phyloP scores from a whole-genome alignment of 2,797 vertebrate species.

The Chromis chromis region DNA sequence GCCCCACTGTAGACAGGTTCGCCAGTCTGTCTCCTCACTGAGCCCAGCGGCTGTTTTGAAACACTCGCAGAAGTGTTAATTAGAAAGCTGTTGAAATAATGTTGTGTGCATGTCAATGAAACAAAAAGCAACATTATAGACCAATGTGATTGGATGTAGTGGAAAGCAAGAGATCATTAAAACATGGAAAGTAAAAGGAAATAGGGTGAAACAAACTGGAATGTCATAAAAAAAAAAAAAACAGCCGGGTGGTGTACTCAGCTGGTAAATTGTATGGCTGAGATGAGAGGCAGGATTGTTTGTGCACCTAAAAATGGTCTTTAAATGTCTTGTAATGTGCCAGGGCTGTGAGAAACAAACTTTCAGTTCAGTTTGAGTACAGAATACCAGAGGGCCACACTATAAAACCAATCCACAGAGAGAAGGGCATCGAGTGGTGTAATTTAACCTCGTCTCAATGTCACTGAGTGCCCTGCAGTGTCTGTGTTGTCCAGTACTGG shows the following conservation, averaged over 20 bases:
- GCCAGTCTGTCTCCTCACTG: slow-evolving; percentile 9
- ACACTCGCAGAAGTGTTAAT: slow-evolving; percentile 46
- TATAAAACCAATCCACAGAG: slow-evolving; percentile 15
- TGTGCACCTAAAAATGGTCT: slow-evolving; percentile 51
- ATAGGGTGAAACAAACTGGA: slow-evolving; percentile 41
- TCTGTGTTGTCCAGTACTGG: not conserved
- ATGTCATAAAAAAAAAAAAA: slow-evolving; percentile 34
- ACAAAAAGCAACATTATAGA: slow-evolving; percentile 33
- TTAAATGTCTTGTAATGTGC: slow-evolving; percentile 43
- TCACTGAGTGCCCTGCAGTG: slow-evolving; percentile 9
- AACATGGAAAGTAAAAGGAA: slow-evolving; percentile 45
- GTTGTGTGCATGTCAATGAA: slow-evolving; percentile 39
- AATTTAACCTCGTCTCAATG: slow-evolving; percentile 20
- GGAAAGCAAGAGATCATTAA: slow-evolving; percentile 34
- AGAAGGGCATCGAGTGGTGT: slow-evolving; percentile 2
- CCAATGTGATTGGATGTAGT: slow-evolving; percentile 31
- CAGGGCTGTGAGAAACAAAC: slow-evolving; percentile 36
- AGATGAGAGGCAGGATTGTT: slow-evolving; percentile 27
- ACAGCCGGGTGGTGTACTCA: slow-evolving; percentile 22
- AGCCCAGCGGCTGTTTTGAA: slow-evolving; percentile 41
- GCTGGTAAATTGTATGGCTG: slow-evolving; percentile 44
- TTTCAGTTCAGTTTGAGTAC: slow-evolving; percentile 23
- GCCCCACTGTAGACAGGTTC: not conserved
- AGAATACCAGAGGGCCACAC: slow-evolving; percentile 2
- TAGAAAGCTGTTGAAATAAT: slow-evolving; percentile 41